Evolutionary conservation across 2,888 invertebrate genomes (phyloP).

Genomic region (Copidosoma aretas): DNA sequence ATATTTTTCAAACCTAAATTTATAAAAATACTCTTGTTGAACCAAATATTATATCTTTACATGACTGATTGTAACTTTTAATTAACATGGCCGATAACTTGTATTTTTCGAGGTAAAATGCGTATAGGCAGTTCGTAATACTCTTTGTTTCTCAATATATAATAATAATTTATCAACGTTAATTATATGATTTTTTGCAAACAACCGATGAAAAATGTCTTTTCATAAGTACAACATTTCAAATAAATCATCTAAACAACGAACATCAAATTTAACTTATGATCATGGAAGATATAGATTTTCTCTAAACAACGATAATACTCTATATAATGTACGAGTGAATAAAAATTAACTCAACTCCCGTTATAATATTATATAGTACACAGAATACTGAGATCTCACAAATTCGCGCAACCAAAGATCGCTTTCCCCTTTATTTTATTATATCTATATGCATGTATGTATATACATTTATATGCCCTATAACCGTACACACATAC

Average conservation of each 20-base stretch:
- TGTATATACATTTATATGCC: slow-evolving; percentile 9
- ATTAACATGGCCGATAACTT: neutral
- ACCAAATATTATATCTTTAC: neutral
- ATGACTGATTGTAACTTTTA: neutral
- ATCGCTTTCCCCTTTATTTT: slow-evolving; percentile 25
- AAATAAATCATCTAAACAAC: slow-evolving; percentile 5
- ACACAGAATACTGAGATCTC: slow-evolving; percentile 1
- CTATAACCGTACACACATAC: slow-evolving; percentile 13
- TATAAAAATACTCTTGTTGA: neutral
- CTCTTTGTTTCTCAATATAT: slow-evolving; percentile 4
- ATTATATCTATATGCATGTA: slow-evolving; percentile 17
- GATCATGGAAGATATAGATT: neutral
- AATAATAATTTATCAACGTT: slow-evolving; percentile 16
- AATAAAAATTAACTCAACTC: neutral
- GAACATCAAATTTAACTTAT: slow-evolving; percentile 6
- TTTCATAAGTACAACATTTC: neutral
- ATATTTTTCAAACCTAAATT: neutral
- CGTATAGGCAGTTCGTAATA: slow-evolving; percentile 14
- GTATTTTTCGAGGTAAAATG: slow-evolving; percentile 1
- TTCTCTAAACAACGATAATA: neutral
- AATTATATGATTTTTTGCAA: slow-evolving; percentile 11
- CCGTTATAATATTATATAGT: neutral
- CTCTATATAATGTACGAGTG: too few species aligned
- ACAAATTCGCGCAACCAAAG: slow-evolving; percentile 27
- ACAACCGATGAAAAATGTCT: too few species aligned